Evolutionary conservation across 2,888 invertebrate genomes (phyloP), one percentile per base, ranked within the genome.

Genomic region (Drosophila kokeensis): DNA sequence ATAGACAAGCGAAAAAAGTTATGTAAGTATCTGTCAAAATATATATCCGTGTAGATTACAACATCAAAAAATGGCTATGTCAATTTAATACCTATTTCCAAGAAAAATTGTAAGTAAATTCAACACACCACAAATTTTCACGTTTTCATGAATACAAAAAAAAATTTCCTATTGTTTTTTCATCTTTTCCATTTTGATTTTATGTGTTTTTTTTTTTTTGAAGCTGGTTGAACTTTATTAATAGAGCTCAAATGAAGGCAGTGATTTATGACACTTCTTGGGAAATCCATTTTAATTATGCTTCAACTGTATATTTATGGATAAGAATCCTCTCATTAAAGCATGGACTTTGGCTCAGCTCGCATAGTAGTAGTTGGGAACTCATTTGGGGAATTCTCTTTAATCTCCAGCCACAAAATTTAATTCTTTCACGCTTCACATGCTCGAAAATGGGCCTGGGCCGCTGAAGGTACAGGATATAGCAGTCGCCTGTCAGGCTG

Each of bases 231-330:
- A 64, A 24, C 42, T 45, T 36, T 58, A 63, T 71, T 71, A 71
- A 72, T 71, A 45, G 62, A 38, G 55, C 50, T 34, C 29, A 29
- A 54, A 24, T 42, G 60, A 29, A 40, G 58, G 21, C 49, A 34
- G 57, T 83, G 89, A 87, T 89, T 83, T 86, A 83, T 83, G 72
- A 68, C 57, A 62, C 40, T 50, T 53, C 52, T 34, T 45, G 40
- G 62, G 53, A 69, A 75, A 79, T 85, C 68, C 53, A 69, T 73
- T 69, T 89, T 79, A 89, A 83, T 84, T 89, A 81, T 86, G 73
- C 77, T 54, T 36, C 38, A 66, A 55, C 62, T 72, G 55, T 63
- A 62, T 60, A 59, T 66, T 78, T 73, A 53, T 62, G 65, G 58
- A 52, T 50, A 45, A 63, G 40, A 50, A 34, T n/a, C 36, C 21